Evolutionary conservation across 2,797 vertebrate species (phyloP).

Genomic region (Pseudochaenichthys georgianus): DNA sequence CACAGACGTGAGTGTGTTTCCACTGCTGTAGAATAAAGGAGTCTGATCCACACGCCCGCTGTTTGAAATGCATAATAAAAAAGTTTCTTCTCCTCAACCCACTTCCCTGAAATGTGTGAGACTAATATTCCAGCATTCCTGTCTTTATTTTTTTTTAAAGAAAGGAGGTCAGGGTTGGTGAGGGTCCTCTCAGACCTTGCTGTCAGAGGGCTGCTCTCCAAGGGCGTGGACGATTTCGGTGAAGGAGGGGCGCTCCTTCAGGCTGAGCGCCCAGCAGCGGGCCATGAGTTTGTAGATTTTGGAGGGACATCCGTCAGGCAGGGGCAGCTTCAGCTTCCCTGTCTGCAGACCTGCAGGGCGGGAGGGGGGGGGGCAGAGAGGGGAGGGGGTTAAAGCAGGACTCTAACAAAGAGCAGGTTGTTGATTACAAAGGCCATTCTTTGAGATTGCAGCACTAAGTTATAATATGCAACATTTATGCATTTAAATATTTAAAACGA

Average conservation of each 20-base stretch:
- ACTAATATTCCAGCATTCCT: conserved; percentile 79
- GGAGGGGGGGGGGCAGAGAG: background rate
- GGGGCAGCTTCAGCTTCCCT: conserved; percentile 88
- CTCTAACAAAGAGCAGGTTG: background rate
- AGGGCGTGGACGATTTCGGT: conserved; percentile 90
- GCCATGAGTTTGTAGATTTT: conserved; percentile 94
- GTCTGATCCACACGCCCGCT: conserved; percentile 57
- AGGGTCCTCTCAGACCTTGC: conserved; percentile 89
- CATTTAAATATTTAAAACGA: too few relatives aligned
- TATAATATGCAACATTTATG: too few relatives aligned
- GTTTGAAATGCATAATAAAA: conserved; percentile 74
- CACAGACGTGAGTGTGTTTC: conserved; percentile 54
- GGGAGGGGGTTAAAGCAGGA: conserved; percentile 6
- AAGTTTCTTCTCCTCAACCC: conserved; percentile 57
- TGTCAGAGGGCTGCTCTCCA: conserved; percentile 89
- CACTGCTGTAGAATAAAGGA: conserved; percentile 55
- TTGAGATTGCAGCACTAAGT: background rate
- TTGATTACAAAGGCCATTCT: background rate
- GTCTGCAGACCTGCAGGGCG: conserved; percentile 88
- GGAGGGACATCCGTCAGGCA: conserved; percentile 92
- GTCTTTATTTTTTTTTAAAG: conserved; percentile 60
- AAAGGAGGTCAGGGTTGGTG: conserved; percentile 33
- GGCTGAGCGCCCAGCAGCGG: conserved; percentile 93
- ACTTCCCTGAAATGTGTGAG: conserved; percentile 84
- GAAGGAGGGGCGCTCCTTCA: conserved; percentile 96